Evolutionary conservation across 2,797 vertebrate species (phyloP).

Genomic region (Crypturellus tataupa): DNA sequence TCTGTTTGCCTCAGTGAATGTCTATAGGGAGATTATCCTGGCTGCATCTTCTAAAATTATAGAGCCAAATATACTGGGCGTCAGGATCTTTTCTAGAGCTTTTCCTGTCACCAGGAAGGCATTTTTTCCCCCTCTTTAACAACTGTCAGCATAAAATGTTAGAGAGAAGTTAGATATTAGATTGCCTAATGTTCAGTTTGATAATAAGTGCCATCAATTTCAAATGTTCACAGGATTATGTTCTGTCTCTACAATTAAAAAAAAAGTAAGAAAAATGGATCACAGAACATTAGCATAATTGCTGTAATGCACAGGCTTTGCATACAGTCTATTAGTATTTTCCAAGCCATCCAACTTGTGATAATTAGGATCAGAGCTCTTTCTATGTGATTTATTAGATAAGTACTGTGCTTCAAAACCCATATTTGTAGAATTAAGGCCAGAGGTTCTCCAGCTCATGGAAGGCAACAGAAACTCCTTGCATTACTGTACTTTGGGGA

Average conservation of each 20-base stretch:
- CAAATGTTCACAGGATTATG: conserved; percentile 1
- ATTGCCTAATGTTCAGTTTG: conserved; percentile 30
- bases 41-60: conserved; percentile 6
- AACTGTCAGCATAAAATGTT: conserved; percentile 10
- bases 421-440: conserved; percentile 6
- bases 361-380: conserved; percentile 66
- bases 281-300: conserved; percentile 58
- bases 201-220: conserved; percentile 51
- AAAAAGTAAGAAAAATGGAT: conserved; percentile 41
- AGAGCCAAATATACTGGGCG: conserved; percentile 7
- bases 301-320: conserved; percentile 22
- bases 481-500: background rate
- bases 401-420: background rate
- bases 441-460: conserved; percentile 9
- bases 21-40: conserved; percentile 27
- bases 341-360: background rate
- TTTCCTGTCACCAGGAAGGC: conserved; percentile 26
- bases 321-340: conserved; percentile 42
- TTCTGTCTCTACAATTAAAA: conserved; percentile 53
- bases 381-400: conserved; percentile 48
- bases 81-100: conserved; percentile 41
- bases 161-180: background rate
- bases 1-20: background rate
- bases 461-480: conserved; percentile 8
- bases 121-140: background rate